Conservation (phyloP, 2,797 vertebrate genomes). For the Sebastes minor region DNA sequence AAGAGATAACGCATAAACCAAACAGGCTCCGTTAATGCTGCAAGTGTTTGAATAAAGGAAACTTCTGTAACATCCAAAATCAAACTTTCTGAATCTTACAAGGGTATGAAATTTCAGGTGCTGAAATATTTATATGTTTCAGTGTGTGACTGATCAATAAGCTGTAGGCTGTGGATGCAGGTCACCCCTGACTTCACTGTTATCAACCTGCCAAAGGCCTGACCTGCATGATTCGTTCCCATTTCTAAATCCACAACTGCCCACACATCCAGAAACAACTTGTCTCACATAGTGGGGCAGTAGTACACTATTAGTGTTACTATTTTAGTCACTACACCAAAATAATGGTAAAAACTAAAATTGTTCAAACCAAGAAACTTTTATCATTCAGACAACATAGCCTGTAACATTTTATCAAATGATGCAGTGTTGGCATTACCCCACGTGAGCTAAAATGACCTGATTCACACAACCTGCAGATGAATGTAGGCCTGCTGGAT, state of each 20-base stretch:
- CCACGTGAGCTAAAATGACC: background rate
- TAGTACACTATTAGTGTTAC: too few relatives aligned
- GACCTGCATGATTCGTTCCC: background rate
- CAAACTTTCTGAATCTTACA: background rate
- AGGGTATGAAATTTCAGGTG: background rate
- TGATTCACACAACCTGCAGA: background rate
- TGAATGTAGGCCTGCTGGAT: background rate
- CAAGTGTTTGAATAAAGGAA: background rate
- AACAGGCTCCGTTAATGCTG: background rate
- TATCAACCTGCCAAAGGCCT: conserved; percentile 6
- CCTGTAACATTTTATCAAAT: background rate
- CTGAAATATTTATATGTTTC: background rate
- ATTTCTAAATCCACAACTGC: background rate
- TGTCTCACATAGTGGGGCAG: background rate
- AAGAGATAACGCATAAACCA: conserved; percentile 24
- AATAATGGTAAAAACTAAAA: background rate
- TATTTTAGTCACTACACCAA: background rate
- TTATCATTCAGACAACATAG: background rate
- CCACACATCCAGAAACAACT: background rate
- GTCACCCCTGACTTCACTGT: background rate
- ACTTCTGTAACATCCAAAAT: background rate
- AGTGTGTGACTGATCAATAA: conserved; percentile 5
- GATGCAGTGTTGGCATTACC: background rate
- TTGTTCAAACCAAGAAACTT: background rate
- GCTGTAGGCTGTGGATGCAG: background rate